phyloP scores from a whole-genome alignment of 2,888 invertebrate species.

The Andrena marginata region DNA sequence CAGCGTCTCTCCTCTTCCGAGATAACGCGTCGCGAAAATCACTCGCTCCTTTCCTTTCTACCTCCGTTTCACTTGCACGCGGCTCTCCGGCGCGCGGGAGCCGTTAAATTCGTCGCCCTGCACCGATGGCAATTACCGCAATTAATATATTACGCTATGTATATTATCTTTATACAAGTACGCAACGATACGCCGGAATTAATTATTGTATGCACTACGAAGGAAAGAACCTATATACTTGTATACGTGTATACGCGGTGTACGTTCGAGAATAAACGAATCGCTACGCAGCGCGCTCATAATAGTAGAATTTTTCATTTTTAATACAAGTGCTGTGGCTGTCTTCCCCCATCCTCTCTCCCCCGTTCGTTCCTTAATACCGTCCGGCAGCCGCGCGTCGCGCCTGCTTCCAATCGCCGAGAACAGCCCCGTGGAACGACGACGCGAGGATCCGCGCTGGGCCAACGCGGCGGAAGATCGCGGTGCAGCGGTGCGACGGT shows the following conservation, averaged over 20 bases:
- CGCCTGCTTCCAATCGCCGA: not conserved
- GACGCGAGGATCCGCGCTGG: no score
- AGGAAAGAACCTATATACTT: slow-evolving; percentile 70
- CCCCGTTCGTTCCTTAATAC: not conserved
- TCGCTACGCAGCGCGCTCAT: slow-evolving; percentile 62
- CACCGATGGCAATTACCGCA: slow-evolving; percentile 34
- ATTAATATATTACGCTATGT: slow-evolving; percentile 63
- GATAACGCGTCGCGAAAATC: slow-evolving; percentile 51
- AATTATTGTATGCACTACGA: slow-evolving; percentile 68
- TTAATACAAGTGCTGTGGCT: slow-evolving; percentile 43
- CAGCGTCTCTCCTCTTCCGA: slow-evolving; percentile 47
- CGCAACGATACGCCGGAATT: slow-evolving; percentile 65
- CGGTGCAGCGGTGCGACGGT: not conserved
- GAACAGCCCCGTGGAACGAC: slow-evolving; percentile 1
- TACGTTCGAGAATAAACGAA: slow-evolving; percentile 65
- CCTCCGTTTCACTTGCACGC: slow-evolving; percentile 3
- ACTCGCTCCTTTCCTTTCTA: slow-evolving; percentile 11
- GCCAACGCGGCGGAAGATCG: no score
- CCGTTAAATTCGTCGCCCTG: slow-evolving; percentile 31
- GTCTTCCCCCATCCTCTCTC: not conserved
- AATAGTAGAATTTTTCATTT: slow-evolving; percentile 25
- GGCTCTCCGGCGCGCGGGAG: slow-evolving; percentile 41
- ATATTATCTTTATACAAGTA: slow-evolving; percentile 67
- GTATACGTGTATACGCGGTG: slow-evolving; percentile 43
- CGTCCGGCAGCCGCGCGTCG: not conserved